Evolutionary conservation across 2,888 invertebrate genomes (phyloP).

Genomic region (Cheilosia grossa): DNA sequence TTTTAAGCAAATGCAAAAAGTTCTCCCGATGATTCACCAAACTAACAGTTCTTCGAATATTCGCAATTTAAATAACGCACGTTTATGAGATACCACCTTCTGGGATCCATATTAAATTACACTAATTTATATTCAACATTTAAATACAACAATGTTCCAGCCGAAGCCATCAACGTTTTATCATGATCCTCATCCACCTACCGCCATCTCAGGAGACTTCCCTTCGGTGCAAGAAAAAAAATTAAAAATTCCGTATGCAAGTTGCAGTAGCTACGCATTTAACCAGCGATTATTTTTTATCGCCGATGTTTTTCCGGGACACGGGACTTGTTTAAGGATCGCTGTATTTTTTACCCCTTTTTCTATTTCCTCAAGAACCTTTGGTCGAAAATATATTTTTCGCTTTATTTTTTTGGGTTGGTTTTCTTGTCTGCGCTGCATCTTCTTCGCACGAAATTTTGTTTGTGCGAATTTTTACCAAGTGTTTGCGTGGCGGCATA

Average conservation of each 20-base stretch:
- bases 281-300: constrained; percentile 67
- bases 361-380: constrained; percentile 7
- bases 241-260: constrained; percentile 45
- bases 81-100: not conserved
- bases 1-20: too few relatives aligned
- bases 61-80: not conserved
- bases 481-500: constrained; percentile 53
- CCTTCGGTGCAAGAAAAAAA: not conserved
- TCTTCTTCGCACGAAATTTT: constrained; percentile 63
- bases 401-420: not conserved
- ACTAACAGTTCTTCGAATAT: constrained; percentile 2
- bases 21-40: not conserved
- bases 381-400: constrained; percentile 16
- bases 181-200: constrained; percentile 37
- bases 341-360: constrained; percentile 10
- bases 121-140: constrained; percentile 33
- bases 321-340: constrained; percentile 40
- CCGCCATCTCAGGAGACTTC: constrained; percentile 14
- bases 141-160: constrained; percentile 22
- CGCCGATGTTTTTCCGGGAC: constrained; percentile 47
- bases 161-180: constrained; percentile 2
- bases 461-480: constrained; percentile 56
- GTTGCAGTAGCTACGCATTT: constrained; percentile 69
- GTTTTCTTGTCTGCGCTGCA: constrained; percentile 48
- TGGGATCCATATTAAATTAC: constrained; percentile 25